These are phyloP conservation scores for Troides helena DNA, from an alignment of 2,888 invertebrate genomes.

Conservation along the genomic window DNA sequence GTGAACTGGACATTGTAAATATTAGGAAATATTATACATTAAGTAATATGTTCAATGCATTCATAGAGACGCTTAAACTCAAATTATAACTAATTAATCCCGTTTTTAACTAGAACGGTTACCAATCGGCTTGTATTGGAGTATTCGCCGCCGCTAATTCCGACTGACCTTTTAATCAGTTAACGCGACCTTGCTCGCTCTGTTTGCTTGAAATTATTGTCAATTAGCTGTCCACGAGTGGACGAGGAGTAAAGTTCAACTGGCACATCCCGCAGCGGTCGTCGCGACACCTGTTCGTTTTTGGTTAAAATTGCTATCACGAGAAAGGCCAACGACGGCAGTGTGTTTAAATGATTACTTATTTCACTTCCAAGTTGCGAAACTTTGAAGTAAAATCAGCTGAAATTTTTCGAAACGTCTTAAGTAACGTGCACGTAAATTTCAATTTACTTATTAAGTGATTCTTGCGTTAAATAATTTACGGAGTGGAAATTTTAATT, in stretches of 20 bases:
- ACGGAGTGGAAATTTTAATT: too few species aligned
- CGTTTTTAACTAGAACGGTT: too few species aligned
- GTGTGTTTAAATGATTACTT: background rate
- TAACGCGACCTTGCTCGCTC: constrained; percentile 12
- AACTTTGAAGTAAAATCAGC: background rate
- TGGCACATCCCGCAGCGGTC: background rate
- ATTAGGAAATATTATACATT: too few species aligned
- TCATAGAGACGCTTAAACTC: too few species aligned
- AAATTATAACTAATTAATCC: too few species aligned
- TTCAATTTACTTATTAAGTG: too few species aligned
- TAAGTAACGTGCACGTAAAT: too few species aligned
- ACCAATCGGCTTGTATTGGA: too few species aligned
- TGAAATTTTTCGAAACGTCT: too few species aligned
- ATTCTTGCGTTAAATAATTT: too few species aligned
- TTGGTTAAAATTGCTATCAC: constrained; percentile 2
- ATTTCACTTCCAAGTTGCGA: background rate
- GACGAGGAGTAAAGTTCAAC: constrained; percentile 23
- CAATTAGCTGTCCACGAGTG: constrained; percentile 18
- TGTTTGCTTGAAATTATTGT: constrained; percentile 12
- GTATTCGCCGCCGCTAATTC: constrained; percentile 11
- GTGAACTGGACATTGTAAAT: too few species aligned
- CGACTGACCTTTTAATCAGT: constrained; percentile 19
- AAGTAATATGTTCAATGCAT: too few species aligned
- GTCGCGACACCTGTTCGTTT: background rate
- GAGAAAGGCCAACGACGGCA: background rate